Evolutionary conservation across 2,888 invertebrate species (phyloP), one percentile per base, ranked within the genome.

Genomic region (Caenorhabditis panamensis): DNA sequence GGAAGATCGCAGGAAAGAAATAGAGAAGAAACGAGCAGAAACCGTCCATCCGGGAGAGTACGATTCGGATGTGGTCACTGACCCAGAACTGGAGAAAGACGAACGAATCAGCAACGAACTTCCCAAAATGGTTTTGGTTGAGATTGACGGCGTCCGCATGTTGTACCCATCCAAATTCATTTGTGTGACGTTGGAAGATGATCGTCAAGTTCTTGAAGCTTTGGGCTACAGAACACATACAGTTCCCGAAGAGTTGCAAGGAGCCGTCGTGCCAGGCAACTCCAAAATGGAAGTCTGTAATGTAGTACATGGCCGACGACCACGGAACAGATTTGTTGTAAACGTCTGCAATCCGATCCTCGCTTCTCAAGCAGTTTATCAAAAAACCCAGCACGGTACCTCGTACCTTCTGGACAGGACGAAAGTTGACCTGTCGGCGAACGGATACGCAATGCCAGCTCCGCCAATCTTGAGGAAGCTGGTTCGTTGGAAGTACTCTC

Each of bases 91-190:
- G 2, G 72, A 66, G 20, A 47, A 66, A 22, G 59, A 71, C 31
- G 51, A 53, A 22, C 13, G 8, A 2, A 63, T 61, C 8, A 61
- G 47, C 13, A 59, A 56, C 20, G 77, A 63, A 3, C 54, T 89
- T 36, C 89, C 89, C 0, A 82, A 82, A 37, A 87, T 90, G 85
- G 83, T 89, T 36, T 72, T 84, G 22, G 80, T 89, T 11, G 85
- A 94, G 85, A 93, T 94, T 92, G 96, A 95, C 90, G 96, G 96
- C 62, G 95, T 95, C 82, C 94, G 95, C 91, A 95, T 98, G 95
- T 94, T 95, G 84, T 98, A 98, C 93, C 98, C 98, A 61, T 94
- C 95, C 80, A 95, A 95, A 92, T 98, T 96, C 92, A 96, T 96
- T 90, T 94, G 97, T 91, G 94, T 95, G 90, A 95, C 96, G 84